Base-by-base conservation (phyloP, 2,797 vertebrate species). In the Fundulus diaphanus region DNA sequence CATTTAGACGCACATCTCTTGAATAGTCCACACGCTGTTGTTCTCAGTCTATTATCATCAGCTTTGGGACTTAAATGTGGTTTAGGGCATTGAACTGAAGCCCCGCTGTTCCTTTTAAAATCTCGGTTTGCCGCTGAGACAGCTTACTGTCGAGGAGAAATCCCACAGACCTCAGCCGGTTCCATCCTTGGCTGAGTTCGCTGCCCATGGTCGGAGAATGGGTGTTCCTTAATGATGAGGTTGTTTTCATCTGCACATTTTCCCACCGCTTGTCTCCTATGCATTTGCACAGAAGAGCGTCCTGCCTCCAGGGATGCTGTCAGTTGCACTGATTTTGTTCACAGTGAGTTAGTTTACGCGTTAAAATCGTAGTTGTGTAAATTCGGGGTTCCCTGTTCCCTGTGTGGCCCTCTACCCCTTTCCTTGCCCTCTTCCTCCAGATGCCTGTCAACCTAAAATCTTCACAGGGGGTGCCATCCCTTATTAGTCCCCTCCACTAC, bases 211-310 rank as follows among this genome's bases (percentile, higher is more conserved):
- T 81, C 72, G 75, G 76, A 87, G 85, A 73, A 70, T 85, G 91
- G 91, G 90, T 86, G 91, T 91, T 90, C 68, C 90, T 85, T 65
- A 48, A 16, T 54, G 72, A 89, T 85, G 92, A 90, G 91, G 88
- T 90, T 74, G 70, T 88, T 92, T 92, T 94, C 86, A 92, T 93
- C 83, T 86, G 68, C 29, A 22, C 44, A 88, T 85, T 90, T 91
- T 92, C 91, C 91, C 90, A 92, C 81, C 74, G 5, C 73, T 77
- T 73, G 77, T 80, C 48, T 49, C 75, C 82, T 51, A 71, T 46
- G n/a, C 18, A n/a, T 33, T 69, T 54, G 65, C 73, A 44, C 68
- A 72, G 70, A 70, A 68, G 40, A 57, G 24, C n/a, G 67, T 46
- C 42, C 35, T 22, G 22, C 61, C 40, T 52, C 1, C 4, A 33